Evolutionary conservation across 2,797 vertebrate genomes (phyloP), one percentile per base, ranked within the genome.

Genomic region (Scarus forsteni): DNA sequence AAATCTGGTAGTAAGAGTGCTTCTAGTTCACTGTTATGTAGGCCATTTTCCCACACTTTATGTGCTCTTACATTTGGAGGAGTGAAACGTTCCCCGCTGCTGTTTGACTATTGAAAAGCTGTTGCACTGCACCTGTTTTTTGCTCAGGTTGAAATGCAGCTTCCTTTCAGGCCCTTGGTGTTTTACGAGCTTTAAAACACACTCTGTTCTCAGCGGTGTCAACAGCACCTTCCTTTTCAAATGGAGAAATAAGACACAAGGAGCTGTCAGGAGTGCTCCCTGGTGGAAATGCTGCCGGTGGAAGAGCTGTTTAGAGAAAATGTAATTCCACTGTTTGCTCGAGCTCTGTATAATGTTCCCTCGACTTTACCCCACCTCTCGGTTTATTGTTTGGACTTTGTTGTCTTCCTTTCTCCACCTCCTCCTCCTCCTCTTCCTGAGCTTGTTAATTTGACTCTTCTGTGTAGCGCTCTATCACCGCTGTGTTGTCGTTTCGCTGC

Each of bases 371-470:
- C 62, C 72, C 46, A 45, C 70, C 72, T 79, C 67, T 62, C 68
- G 16, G 57, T 70, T 79, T 69, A 84, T 74, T 84, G 69, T 88
- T 75, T 82, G 78, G 76, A 78, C 55, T 85, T 70, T 60, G 59
- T 75, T 84, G 75, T 84, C 73, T 76, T 65, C 73, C 43, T 58
- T 43, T 60, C 55, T 72, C 76, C 65, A 60, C 65, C 70, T 50
- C 53, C 73, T 73, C 70, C 50, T 83, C 76, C 67, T 83, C 76
- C 69, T 83, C 74, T 67, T 50, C 43, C 64, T 51, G 48, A 34
- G 81, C 73, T 82, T 86, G 80, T 85, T 89, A 85, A 84, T 87
- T 75, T 79, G 70, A 76, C 73, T 70, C 16, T 66, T 80, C 75
- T 80, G 64, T 68, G 66, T 66, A 68, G 67, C 11, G 43, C 46